These are phyloP conservation scores for Paramuricea clavata DNA, from an alignment of 92 coral and sea anemone genomes.

Conservation along the genomic window DNA sequence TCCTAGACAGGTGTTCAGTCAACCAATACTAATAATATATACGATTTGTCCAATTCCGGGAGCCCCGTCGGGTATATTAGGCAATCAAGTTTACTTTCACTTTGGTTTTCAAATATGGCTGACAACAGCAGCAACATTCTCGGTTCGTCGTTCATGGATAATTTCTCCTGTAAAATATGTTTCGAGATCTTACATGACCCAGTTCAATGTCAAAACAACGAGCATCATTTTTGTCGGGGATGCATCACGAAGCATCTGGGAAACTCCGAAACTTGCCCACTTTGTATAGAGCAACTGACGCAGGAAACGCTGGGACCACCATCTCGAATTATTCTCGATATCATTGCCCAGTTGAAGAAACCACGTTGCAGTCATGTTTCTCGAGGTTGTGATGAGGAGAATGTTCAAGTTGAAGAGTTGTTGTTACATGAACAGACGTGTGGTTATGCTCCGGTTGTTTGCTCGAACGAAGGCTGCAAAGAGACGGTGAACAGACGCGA, in stretches of 20 bases:
- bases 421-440: constrained; percentile 1
- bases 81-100: no score
- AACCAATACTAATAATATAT: no score
- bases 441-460: constrained; percentile 22
- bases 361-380: constrained; percentile 10
- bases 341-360: constrained; percentile 21
- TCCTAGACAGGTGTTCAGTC: no score
- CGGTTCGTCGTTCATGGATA: constrained; percentile 27
- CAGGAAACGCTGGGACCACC: constrained; percentile 54
- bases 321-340: constrained; percentile 35
- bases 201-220: constrained; percentile 33
- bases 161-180: constrained; percentile 76
- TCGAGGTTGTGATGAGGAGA: constrained; percentile 33
- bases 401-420: constrained; percentile 1
- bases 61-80: no score
- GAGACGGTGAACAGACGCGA: constrained; percentile 31
- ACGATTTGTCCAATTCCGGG: no score
- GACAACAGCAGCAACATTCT: not conserved
- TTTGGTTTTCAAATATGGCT: no score
- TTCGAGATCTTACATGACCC: constrained; percentile 58
- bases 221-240: constrained; percentile 28
- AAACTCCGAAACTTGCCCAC: constrained; percentile 30
- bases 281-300: constrained; percentile 59
- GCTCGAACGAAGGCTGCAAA: constrained; percentile 25
- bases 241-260: constrained; percentile 28